A percentile compares a stretch with the other conserved stretches of the same genome.
Conservation (phyloP, 2,797 vertebrate species). For the Taeniopygia guttata region DNA sequence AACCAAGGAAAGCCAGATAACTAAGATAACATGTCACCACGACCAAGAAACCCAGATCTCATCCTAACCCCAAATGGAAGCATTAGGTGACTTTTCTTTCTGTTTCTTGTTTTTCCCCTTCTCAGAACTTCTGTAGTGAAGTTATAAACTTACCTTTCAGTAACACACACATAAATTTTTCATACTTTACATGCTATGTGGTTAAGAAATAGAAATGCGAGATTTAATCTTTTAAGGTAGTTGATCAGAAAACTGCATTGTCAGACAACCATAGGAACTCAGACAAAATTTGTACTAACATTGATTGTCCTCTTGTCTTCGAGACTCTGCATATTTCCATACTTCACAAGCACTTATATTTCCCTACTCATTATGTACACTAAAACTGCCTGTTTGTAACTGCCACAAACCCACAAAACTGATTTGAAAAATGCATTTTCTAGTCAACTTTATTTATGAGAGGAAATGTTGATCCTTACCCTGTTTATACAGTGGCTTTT, state of each 20-base stretch:
- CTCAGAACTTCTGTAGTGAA: neutral
- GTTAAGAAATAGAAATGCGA: neutral
- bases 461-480: neutral
- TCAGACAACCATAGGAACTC: neutral
- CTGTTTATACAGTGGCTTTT: neutral
- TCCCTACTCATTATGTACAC: neutral
- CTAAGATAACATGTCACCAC: neutral
- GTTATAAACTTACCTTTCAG: neutral
- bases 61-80: neutral
- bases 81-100: neutral
- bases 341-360: neutral
- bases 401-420: neutral
- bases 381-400: neutral
- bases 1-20: neutral
- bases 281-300: neutral
- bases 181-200: neutral
- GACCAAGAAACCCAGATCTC: neutral
- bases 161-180: neutral
- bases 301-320: neutral
- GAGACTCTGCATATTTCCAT: neutral
- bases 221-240: neutral
- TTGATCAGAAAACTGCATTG: neutral
- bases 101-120: neutral
- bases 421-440: neutral
- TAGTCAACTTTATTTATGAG: constrained; percentile 22